Conservation (phyloP, 1,140 invertebrate species). For the Penaeus indicus region DNA sequence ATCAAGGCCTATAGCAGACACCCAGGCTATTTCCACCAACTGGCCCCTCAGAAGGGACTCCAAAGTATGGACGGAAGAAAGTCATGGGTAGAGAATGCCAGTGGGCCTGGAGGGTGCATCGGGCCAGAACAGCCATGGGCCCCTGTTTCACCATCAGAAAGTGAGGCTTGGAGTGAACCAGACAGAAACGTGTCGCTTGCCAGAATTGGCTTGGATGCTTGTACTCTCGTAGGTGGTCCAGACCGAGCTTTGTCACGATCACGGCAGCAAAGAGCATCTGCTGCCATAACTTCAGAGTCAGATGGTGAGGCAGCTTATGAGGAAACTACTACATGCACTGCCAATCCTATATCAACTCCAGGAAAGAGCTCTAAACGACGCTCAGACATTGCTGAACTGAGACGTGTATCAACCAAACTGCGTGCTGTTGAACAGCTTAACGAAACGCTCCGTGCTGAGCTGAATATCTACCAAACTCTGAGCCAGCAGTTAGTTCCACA, state of each 20-base stretch:
- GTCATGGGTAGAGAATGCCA: neutral
- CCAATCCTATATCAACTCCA: slow-evolving; percentile 3
- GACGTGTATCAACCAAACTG: slow-evolving; percentile 67
- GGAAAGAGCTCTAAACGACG: slow-evolving; percentile 60
- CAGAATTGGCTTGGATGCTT: slow-evolving; percentile 77
- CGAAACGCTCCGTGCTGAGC: slow-evolving; percentile 70
- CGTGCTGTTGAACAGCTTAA: slow-evolving; percentile 70
- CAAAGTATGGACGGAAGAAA: neutral
- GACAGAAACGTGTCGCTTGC: slow-evolving; percentile 84
- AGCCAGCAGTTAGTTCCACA: slow-evolving; percentile 47
- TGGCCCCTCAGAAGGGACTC: neutral
- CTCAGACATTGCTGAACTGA: slow-evolving; percentile 66
- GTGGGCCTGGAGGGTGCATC: neutral
- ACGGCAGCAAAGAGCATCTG: slow-evolving; percentile 37
- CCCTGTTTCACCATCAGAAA: slow-evolving; percentile 68
- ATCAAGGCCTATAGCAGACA: slow-evolving; percentile 52
- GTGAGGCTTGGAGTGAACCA: slow-evolving; percentile 87
- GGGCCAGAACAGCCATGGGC: slow-evolving; percentile 42
- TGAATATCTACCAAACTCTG: slow-evolving; percentile 67
- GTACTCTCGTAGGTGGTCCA: slow-evolving; percentile 42
- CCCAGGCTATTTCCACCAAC: slow-evolving; percentile 41
- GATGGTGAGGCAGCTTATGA: slow-evolving; percentile 57
- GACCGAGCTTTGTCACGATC: slow-evolving; percentile 59
- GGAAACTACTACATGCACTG: slow-evolving; percentile 22
- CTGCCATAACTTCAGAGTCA: slow-evolving; percentile 63